These are phyloP conservation scores for Pteropus rufus DNA, from an alignment of 2,797 vertebrate species.

Conservation along the genomic window DNA sequence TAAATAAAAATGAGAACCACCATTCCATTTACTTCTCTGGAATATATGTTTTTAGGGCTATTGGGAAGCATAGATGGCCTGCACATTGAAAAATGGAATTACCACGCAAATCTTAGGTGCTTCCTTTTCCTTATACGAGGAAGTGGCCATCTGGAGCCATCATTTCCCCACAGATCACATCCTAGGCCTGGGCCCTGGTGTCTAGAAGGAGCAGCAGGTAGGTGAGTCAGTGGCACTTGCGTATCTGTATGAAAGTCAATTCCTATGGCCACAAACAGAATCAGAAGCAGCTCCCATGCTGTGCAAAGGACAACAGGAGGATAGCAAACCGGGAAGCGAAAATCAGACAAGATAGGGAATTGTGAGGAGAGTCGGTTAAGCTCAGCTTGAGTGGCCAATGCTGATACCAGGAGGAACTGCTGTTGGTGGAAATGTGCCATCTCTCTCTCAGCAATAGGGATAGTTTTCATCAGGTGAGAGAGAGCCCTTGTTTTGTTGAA, in stretches of 20 bases:
- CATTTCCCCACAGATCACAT: background rate
- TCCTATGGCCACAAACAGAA: conserved; percentile 48
- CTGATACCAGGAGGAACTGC: background rate
- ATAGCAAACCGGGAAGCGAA: background rate
- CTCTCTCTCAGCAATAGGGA: background rate
- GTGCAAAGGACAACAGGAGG: background rate
- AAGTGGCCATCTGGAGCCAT: background rate
- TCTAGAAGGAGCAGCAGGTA: background rate
- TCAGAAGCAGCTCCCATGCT: background rate
- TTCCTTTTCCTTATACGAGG: background rate
- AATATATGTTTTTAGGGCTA: background rate
- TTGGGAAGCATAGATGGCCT: background rate
- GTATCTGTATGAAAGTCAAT: background rate
- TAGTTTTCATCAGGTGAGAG: background rate
- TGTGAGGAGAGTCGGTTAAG: background rate
- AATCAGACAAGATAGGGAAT: background rate
- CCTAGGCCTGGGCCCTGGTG: background rate
- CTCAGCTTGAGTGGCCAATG: background rate
- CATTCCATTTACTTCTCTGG: background rate
- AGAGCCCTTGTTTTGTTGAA: background rate
- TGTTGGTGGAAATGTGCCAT: background rate
- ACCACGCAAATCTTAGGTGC: background rate
- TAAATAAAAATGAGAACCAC: background rate
- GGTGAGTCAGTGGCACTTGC: background rate
- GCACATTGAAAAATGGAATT: background rate